Percentiles rank a stretch among this genome's conserved stretches.
Conservation (phyloP, 2,113 vertebrate genomes). For the Ictidomys tridecemlineatus region DNA sequence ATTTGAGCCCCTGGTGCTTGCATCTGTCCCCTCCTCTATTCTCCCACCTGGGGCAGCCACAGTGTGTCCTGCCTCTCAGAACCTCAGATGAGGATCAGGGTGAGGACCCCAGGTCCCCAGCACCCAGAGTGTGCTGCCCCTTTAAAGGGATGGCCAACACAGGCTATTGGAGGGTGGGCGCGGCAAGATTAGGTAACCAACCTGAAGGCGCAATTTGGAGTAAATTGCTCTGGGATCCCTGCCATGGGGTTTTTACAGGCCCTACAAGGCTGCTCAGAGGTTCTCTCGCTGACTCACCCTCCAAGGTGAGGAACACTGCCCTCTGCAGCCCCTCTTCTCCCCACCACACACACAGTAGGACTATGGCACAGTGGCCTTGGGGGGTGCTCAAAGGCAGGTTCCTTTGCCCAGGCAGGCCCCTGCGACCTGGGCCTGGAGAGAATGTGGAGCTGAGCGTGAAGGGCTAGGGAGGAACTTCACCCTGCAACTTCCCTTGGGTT, state of each 20-base stretch:
- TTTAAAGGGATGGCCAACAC: conserved; percentile 76
- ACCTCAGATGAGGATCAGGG: neutral
- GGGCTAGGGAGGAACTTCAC: neutral
- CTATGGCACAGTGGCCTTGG: conserved; percentile 7
- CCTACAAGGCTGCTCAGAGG: conserved; percentile 63
- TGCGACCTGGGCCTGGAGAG: conserved; percentile 17
- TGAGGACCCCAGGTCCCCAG: neutral
- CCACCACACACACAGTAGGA: neutral
- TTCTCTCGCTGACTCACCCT: conserved; percentile 81
- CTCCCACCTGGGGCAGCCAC: neutral
- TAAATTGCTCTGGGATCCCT: conserved; percentile 87
- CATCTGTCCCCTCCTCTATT: neutral
- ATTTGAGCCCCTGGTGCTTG: neutral
- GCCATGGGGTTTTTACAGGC: conserved; percentile 86
- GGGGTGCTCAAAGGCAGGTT: conserved; percentile 38
- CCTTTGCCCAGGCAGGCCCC: conserved; percentile 52
- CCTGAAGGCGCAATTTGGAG: conserved; percentile 86
- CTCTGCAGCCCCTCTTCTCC: conserved; percentile 37
- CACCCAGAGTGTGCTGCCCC: conserved; percentile 55
- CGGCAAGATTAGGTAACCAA: conserved; percentile 83
- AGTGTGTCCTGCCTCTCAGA: neutral
- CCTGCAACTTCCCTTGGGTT: neutral
- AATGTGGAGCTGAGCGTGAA: neutral
- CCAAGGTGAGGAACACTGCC: conserved; percentile 68
- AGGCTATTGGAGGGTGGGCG: conserved; percentile 77